Evolutionary conservation across 1,140 invertebrate species (phyloP), one percentile per base, ranked within the genome.

Genomic region (Drosophila seguyi): DNA sequence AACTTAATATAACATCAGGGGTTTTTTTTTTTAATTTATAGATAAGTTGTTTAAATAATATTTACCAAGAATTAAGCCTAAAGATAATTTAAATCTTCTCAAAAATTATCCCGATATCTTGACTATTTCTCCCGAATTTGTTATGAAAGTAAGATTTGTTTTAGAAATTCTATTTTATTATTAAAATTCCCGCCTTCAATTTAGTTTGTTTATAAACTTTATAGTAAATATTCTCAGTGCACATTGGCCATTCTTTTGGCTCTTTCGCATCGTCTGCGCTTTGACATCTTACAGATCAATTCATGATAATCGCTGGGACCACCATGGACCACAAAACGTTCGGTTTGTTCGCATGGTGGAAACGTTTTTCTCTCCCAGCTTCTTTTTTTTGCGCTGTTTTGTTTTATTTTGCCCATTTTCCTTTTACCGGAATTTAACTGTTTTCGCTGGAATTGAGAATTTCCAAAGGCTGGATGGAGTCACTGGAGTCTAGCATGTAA

Each of bases 261-360:
- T 69, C 63, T 69, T 65, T 60, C 50, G 68, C 77, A 74, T 69
- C 80, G 75, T 77, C 86, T 90, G 85, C 86, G 85, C 85, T 90
- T 90, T 91, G 88, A 91, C 88, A 91, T 88, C 88, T 91, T 85
- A 91, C 88, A 91, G 88, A 91, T 91, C 88, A 91, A 91, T 91
- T 91, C 88, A 91, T 91, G 88, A 91, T 91, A 91, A 91, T 91
- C 88, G 88, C 50, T 80, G 86, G 83, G 88, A 91, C 88, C 88
- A 91, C 88, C 88, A 80, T 88, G 84, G 85, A 88, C 85, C 79
- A 76, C 66, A 55, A 68, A 84, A 66, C 71, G 80, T 78, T 68
- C 68, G 45, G 63, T 77, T 58, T 56, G 62, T 84, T 88, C 81
- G 81, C 86, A 85, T 90, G 81, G 66, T 86, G 78, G 56, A 90